Conservation (phyloP, 2,113 vertebrate species). For the Sorex fumeus region DNA sequence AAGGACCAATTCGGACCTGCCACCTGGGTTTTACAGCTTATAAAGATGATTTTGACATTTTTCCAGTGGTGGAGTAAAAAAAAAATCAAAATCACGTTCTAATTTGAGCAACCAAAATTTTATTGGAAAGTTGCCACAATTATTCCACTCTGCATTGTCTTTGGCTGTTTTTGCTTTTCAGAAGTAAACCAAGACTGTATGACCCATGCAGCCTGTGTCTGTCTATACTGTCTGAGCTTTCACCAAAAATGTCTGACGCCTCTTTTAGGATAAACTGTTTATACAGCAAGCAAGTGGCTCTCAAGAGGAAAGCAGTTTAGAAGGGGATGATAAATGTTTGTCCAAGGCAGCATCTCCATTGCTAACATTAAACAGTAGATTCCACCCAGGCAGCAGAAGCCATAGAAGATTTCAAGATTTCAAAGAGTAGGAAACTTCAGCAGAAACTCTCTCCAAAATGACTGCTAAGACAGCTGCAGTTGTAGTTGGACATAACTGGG, state of each 20-base stretch:
- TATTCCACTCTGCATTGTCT: neutral
- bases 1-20: neutral
- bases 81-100: neutral
- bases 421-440: neutral
- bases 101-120: neutral
- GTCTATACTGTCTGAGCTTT: neutral
- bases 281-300: neutral
- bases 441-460: neutral
- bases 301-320: neutral
- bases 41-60: constrained; percentile 16
- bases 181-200: neutral
- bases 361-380: neutral
- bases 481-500: no score
- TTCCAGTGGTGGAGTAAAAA: neutral
- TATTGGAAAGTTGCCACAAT: neutral
- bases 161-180: neutral
- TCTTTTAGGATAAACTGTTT: neutral
- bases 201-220: neutral
- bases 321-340: neutral
- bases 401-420: neutral
- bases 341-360: neutral
- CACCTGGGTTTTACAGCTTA: neutral
- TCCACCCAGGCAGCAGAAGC: neutral
- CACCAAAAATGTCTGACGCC: neutral
- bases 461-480: neutral